phyloP scores from a whole-genome alignment of 1,140 invertebrate species.

The Leptonema lineaticorne region DNA sequence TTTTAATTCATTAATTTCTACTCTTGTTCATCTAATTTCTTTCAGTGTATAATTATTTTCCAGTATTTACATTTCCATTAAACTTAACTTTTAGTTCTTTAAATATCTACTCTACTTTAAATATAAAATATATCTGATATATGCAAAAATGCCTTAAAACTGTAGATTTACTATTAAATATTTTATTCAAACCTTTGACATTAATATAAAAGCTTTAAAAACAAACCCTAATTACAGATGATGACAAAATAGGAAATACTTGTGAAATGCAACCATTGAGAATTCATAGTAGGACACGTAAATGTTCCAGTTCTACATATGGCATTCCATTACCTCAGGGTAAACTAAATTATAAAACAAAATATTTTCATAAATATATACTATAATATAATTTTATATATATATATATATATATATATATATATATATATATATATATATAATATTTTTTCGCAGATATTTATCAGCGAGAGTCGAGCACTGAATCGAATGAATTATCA shows the following conservation, averaged over 20 bases:
- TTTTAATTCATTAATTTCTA: too few species aligned
- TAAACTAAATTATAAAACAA: background rate
- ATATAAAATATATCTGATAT: too few species aligned
- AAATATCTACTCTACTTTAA: too few species aligned
- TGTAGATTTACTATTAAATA: too few species aligned
- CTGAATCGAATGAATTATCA: conserved; percentile 39
- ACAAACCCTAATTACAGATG: too few species aligned
- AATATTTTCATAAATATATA: background rate
- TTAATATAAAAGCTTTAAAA: too few species aligned
- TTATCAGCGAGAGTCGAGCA: conserved; percentile 38
- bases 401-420: background rate
- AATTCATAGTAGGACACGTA: conserved; percentile 24
- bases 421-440: background rate
- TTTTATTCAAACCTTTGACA: too few species aligned
- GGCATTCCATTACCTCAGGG: conserved; percentile 37
- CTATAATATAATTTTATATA: background rate
- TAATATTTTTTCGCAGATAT: conserved; percentile 33
- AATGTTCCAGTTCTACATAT: conserved; percentile 36
- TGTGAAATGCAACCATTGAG: conserved; percentile 39
- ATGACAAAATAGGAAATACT: conserved; percentile 34
- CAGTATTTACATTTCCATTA: too few species aligned
- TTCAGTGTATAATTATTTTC: too few species aligned
- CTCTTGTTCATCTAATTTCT: too few species aligned
- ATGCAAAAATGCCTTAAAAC: too few species aligned
- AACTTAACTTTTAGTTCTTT: too few species aligned